These are phyloP conservation scores for Piaya cayana DNA, from an alignment of 2,113 vertebrate genomes.

Conservation along the genomic window DNA sequence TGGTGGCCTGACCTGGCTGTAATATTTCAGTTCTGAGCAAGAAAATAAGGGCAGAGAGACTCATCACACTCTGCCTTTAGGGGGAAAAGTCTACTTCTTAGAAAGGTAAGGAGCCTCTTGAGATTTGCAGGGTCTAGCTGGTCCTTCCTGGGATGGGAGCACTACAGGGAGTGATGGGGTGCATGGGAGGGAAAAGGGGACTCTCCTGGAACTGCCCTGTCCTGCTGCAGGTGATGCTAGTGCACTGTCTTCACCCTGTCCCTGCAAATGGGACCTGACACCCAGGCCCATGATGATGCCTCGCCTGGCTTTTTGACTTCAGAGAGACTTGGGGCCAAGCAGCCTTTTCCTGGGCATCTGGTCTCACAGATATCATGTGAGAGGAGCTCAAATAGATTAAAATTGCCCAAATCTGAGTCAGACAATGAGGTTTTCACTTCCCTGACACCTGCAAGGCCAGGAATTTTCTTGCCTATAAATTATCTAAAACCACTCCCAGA, in stretches of 20 bases:
- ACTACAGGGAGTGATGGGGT: neutral
- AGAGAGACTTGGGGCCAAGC: neutral
- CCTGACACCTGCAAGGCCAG: neutral
- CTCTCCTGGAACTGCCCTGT: neutral
- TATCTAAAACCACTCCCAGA: neutral
- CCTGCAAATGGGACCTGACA: rapidly evolving
- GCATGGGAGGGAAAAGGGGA: neutral
- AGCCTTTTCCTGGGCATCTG: neutral
- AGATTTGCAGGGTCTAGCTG: neutral
- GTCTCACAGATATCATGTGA: neutral
- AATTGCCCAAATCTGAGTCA: neutral
- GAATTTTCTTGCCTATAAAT: neutral
- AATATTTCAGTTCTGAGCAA: neutral
- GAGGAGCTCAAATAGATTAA: neutral
- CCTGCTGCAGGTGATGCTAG: neutral
- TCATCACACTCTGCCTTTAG: neutral
- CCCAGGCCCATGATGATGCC: neutral
- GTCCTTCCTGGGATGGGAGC: neutral
- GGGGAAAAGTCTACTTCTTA: neutral
- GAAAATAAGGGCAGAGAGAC: neutral
- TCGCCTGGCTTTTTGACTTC: rapidly evolving
- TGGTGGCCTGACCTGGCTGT: neutral
- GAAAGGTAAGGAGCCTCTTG: rapidly evolving
- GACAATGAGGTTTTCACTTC: neutral
- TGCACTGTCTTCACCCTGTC: neutral